A percentile compares a stretch with the other conserved stretches of the same genome.
phyloP scores from a whole-genome alignment of 1,140 invertebrate species.

The Drosophila miranda region DNA sequence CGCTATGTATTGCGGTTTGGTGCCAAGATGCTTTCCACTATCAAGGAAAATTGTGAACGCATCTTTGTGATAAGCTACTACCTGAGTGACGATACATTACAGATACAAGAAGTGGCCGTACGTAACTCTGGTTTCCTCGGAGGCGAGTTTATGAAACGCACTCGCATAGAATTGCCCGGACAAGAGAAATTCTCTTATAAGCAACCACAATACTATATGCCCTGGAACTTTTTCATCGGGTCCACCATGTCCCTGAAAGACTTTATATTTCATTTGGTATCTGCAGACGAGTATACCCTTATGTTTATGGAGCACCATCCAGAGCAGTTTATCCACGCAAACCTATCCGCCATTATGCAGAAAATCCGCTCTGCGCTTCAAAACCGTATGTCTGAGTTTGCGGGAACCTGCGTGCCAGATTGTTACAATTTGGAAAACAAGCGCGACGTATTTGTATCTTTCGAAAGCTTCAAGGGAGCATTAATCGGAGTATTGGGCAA shows the following conservation, averaged over 20 bases:
- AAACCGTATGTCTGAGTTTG: conserved; percentile 61
- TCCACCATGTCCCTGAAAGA: conserved; percentile 88
- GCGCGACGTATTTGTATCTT: conserved; percentile 62
- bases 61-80: conserved; percentile 92
- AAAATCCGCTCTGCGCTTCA: conserved; percentile 86
- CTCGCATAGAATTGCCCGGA: conserved; percentile 88
- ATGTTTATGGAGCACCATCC: conserved; percentile 92
- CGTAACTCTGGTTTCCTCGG: conserved; percentile 89
- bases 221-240: conserved; percentile 92
- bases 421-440: conserved; percentile 53
- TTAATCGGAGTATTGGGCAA: conserved; percentile 85
- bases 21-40: conserved; percentile 88
- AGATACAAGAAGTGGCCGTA: conserved; percentile 89
- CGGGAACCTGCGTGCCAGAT: conserved; percentile 43
- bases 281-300: conserved; percentile 93
- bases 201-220: conserved; percentile 88
- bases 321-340: conserved; percentile 89
- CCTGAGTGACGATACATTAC: conserved; percentile 91
- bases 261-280: conserved; percentile 89
- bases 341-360: conserved; percentile 87
- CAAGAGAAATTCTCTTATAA: conserved; percentile 87
- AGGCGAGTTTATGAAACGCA: conserved; percentile 87
- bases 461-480: conserved; percentile 85
- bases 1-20: conserved; percentile 90
- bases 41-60: conserved; percentile 86